These are phyloP conservation scores for Lepidocyrtoides sp. DNA, from an alignment of 2,888 invertebrate genomes.

Conservation along the genomic window DNA sequence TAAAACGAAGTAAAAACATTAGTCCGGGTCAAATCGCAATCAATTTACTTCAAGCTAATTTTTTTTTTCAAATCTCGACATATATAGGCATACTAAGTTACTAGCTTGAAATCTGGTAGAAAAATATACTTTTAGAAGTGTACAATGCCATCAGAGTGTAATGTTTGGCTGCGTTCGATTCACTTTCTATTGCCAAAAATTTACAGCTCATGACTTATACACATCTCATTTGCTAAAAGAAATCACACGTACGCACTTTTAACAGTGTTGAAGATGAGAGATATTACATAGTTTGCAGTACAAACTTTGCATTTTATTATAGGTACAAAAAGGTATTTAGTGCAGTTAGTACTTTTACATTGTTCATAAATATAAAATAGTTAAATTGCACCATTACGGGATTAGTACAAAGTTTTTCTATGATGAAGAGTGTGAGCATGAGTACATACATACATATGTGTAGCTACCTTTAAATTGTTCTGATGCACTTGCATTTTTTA, in stretches of 20 bases:
- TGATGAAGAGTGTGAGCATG: not conserved
- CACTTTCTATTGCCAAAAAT: slow-evolving; percentile 59
- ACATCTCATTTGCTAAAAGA: slow-evolving; percentile 48
- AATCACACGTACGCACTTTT: slow-evolving; percentile 56
- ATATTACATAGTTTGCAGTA: slow-evolving; percentile 29
- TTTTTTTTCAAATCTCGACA: no score
- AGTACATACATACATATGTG: not conserved
- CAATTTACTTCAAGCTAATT: no score
- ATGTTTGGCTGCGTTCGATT: slow-evolving; percentile 31
- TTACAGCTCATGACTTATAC: slow-evolving; percentile 58
- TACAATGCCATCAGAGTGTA: slow-evolving; percentile 4
- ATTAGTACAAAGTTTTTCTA: not conserved
- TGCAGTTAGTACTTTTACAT: no score
- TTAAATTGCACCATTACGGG: not conserved
- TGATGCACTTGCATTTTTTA: slow-evolving; percentile 17
- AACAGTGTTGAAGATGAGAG: slow-evolving; percentile 18
- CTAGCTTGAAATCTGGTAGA: no score
- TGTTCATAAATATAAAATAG: not conserved
- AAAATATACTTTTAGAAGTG: no score
- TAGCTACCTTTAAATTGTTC: not conserved
- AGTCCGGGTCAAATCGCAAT: no score
- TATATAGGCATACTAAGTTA: no score
- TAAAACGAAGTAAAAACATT: no score
- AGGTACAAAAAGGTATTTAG: not conserved
- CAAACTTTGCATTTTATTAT: not conserved